These are phyloP conservation scores for Nothoprocta pentlandii DNA, from an alignment of 2,113 vertebrate species.

Conservation along the genomic window DNA sequence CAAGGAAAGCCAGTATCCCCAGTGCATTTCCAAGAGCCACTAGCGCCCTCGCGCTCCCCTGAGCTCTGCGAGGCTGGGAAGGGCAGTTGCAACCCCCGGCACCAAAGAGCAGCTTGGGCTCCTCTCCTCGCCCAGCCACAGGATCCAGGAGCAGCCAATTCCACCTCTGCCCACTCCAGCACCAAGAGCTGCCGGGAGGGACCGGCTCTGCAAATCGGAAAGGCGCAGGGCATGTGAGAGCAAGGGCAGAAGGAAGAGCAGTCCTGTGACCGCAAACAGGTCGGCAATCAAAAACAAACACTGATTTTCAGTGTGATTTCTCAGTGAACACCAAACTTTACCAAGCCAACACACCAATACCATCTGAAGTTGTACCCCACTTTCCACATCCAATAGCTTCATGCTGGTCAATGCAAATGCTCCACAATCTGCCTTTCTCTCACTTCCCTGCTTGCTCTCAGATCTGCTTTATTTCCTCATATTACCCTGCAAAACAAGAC, in stretches of 20 bases:
- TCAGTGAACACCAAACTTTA: background rate
- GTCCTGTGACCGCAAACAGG: background rate
- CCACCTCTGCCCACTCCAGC: no score
- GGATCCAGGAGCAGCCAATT: no score
- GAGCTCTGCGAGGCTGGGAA: background rate
- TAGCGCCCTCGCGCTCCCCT: background rate
- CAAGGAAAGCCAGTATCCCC: background rate
- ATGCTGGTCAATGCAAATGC: fast-evolving
- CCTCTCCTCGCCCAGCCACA: background rate
- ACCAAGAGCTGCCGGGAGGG: background rate
- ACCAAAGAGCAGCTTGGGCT: no score
- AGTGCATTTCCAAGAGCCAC: background rate
- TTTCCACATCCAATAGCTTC: background rate
- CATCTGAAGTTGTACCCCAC: background rate
- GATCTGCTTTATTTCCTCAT: background rate
- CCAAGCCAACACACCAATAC: background rate
- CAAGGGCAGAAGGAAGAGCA: background rate
- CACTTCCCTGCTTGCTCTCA: background rate
- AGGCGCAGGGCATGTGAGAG: background rate
- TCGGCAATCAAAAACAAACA: background rate
- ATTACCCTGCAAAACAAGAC: background rate
- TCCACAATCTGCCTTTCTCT: background rate
- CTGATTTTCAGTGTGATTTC: background rate
- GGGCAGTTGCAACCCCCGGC: background rate
- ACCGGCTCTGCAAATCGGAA: background rate